phyloP scores from a whole-genome alignment of 2,888 invertebrate species.

The Ophonus ardosiacus region DNA sequence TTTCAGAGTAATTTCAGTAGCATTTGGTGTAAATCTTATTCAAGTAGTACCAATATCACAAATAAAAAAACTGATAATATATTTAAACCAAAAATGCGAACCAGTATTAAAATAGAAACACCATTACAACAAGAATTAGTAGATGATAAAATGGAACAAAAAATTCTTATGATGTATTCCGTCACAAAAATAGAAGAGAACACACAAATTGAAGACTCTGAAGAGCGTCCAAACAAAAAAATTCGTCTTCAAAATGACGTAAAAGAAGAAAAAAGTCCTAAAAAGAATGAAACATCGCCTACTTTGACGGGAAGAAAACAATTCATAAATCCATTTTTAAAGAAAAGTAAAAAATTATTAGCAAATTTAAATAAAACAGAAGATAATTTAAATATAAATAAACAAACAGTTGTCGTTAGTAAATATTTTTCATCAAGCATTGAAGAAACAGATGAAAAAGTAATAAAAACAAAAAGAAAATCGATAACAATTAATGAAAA shows the following conservation, averaged over 20 bases:
- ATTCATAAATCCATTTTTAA: conserved; percentile 42
- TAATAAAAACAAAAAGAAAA: not conserved
- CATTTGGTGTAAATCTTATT: conserved; percentile 23
- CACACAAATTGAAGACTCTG: not conserved
- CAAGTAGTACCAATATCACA: not conserved
- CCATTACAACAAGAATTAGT: not conserved
- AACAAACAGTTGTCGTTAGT: conserved; percentile 29
- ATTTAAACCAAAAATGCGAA: conserved; percentile 1
- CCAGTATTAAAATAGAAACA: conserved; percentile 6
- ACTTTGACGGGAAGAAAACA: conserved; percentile 20
- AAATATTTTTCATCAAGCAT: not conserved
- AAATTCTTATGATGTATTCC: conserved; percentile 22
- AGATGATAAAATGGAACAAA: conserved; percentile 17
- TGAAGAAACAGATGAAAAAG: conserved; percentile 1
- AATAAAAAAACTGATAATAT: conserved; percentile 17
- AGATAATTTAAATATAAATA: not conserved
- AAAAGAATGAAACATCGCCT: not conserved
- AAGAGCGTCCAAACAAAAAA: conserved; percentile 24
- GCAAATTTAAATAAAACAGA: not conserved
- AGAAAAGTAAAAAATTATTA: conserved; percentile 16
- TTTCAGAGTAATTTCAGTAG: conserved; percentile 40
- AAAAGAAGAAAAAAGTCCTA: not conserved
- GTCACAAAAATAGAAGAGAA: conserved; percentile 1
- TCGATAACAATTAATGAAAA: not conserved
- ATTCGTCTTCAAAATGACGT: not conserved